A percentile compares a stretch with the other conserved stretches of the same genome.
These are phyloP conservation scores for Cuniculus paca DNA, from an alignment of 2,797 vertebrate genomes.

Conservation along the genomic window DNA sequence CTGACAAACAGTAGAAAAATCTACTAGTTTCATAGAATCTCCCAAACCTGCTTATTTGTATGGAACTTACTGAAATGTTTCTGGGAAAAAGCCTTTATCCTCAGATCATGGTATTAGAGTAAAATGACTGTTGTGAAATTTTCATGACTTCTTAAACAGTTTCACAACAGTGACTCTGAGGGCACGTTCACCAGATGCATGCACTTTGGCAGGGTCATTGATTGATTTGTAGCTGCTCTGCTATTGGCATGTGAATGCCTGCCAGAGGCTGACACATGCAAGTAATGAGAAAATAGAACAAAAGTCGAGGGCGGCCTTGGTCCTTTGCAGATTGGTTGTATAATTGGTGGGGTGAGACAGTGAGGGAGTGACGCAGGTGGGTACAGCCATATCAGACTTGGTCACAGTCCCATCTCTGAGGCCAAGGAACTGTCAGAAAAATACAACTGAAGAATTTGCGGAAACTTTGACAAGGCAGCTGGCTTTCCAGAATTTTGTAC, in stretches of 20 bases:
- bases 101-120: background rate
- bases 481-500: background rate
- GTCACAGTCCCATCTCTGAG: background rate
- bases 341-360: too few relatives aligned
- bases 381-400: background rate
- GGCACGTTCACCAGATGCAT: rapidly evolving
- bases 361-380: rapidly evolving
- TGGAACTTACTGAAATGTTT: background rate
- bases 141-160: background rate
- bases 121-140: rapidly evolving
- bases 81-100: background rate
- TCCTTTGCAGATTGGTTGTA: rapidly evolving
- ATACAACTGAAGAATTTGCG: background rate
- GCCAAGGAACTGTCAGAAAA: background rate
- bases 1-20: background rate
- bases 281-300: too few relatives aligned
- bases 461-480: background rate
- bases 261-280: background rate
- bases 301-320: rapidly evolving
- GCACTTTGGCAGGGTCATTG: rapidly evolving
- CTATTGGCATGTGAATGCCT: background rate
- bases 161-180: background rate
- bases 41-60: background rate
- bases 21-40: background rate
- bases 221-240: background rate